Evolutionary conservation across 2,113 vertebrate species (phyloP), one percentile per base, ranked within the genome.

Genomic region (Morone chrysops): DNA sequence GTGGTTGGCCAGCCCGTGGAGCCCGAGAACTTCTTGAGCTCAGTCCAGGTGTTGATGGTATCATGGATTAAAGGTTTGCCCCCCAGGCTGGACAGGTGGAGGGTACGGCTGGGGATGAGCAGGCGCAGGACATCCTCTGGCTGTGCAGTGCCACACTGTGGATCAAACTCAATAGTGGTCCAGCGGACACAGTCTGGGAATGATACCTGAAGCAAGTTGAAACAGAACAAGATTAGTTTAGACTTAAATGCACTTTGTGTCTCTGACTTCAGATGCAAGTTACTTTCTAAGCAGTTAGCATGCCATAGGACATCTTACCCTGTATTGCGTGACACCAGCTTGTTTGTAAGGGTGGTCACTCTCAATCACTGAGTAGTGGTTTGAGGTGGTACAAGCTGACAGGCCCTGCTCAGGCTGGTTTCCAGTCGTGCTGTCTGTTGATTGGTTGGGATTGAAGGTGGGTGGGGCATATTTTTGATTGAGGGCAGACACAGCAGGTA

Each of bases 381-480:
- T 99, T 40, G 98, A 99, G 66, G 98, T 99, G 89, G 98, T 99
- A 77, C 97, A 98, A 60, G 98, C 98, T 2, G 97, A 99, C 59
- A 99, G 96, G 78, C 98, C 98, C 94, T 98, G 97, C 61, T 99
- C 98, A 0, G 97, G 97, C 22, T 98, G 98, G 91, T 99, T 99
- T 82, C 98, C 98, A 0, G 98, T 99, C 12, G 98, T 98, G 93
- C 98, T 99, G 87, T 99, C 98, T 41, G 98, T 99, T 54, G 98
- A 99, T 80, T 99, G 98, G 93, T 99, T 99, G 54, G 98, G 98
- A 81, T 99, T 99, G 92, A 99, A 99, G n/a, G 97, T 96, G 82
- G 98, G 98, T 18, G 98, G 98, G 65, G 98, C 97, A 0, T 99
- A 99, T 82, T 99, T 99, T 94, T 99, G 98, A 94, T 99, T 99